These are phyloP conservation scores for Lycaena phlaeas DNA, from an alignment of 2,888 invertebrate species.

Conservation along the genomic window DNA sequence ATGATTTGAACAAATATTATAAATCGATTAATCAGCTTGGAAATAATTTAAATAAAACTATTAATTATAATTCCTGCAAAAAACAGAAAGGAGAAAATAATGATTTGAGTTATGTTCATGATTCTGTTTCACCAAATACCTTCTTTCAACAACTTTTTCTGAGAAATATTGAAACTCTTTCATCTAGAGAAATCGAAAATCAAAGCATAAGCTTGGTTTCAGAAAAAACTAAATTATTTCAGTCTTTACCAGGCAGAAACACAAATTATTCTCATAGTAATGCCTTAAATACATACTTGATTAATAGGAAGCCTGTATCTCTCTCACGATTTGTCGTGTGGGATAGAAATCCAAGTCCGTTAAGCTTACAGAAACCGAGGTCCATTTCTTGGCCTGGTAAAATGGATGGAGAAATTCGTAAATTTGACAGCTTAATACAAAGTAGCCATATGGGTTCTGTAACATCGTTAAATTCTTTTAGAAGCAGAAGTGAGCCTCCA, in stretches of 20 bases:
- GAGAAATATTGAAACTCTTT: slow-evolving; percentile 46
- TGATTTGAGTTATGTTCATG: slow-evolving; percentile 71
- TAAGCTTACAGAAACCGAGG: slow-evolving; percentile 69
- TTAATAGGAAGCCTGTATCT: slow-evolving; percentile 79
- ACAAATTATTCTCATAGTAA: slow-evolving; percentile 46
- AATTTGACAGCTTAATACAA: slow-evolving; percentile 58
- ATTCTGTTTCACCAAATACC: slow-evolving; percentile 73
- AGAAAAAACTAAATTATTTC: slow-evolving; percentile 80
- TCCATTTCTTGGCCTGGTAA: slow-evolving; percentile 75
- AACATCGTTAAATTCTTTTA: slow-evolving; percentile 62
- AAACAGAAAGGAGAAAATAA: background rate
- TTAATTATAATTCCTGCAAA: background rate
- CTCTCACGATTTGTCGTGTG: slow-evolving; percentile 80
- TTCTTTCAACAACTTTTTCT: slow-evolving; percentile 83
- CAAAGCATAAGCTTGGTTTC: slow-evolving; percentile 68
- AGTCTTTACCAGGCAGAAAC: slow-evolving; percentile 56
- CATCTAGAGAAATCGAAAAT: slow-evolving; percentile 33
- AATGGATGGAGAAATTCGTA: slow-evolving; percentile 61
- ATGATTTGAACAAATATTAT: background rate
- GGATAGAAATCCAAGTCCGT: slow-evolving; percentile 70
- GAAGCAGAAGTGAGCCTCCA: slow-evolving; percentile 78
- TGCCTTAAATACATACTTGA: slow-evolving; percentile 76
- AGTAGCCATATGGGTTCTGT: slow-evolving; percentile 55
- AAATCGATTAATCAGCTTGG: background rate
- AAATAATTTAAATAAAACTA: background rate